phyloP scores from a whole-genome alignment of 1,140 invertebrate genomes.

The Apolygus lucorum region DNA sequence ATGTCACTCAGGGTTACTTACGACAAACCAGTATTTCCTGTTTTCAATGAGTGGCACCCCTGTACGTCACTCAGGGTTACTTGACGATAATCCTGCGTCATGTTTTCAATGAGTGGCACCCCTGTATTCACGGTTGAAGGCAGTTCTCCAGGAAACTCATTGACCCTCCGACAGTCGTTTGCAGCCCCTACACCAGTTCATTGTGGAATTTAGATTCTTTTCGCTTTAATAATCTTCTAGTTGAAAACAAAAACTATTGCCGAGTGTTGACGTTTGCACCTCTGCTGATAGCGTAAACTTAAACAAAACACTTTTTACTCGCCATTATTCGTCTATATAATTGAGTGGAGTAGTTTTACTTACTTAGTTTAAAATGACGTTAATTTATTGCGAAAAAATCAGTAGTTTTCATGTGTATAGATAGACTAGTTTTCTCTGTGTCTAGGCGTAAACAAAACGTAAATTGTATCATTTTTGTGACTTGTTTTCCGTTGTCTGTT shows the following conservation, averaged over 20 bases:
- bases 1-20: too few relatives aligned
- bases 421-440: slow-evolving; percentile 9
- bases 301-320: slow-evolving; percentile 1
- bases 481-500: background rate
- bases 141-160: too few relatives aligned
- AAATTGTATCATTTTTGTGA: background rate
- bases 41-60: too few relatives aligned
- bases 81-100: too few relatives aligned
- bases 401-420: slow-evolving; percentile 11
- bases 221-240: too few relatives aligned
- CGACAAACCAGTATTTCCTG: too few relatives aligned
- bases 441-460: background rate
- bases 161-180: too few relatives aligned
- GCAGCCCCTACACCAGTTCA: too few relatives aligned
- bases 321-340: slow-evolving; percentile 5
- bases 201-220: too few relatives aligned
- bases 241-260: background rate
- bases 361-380: background rate
- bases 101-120: too few relatives aligned
- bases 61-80: too few relatives aligned
- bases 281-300: background rate
- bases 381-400: background rate
- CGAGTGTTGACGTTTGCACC: slow-evolving; percentile 5
- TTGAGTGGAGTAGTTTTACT: slow-evolving; percentile 10
- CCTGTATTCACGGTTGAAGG: too few relatives aligned